Evolutionary conservation across 2,888 invertebrate species (phyloP).

Genomic region (Ochropleura plecta): DNA sequence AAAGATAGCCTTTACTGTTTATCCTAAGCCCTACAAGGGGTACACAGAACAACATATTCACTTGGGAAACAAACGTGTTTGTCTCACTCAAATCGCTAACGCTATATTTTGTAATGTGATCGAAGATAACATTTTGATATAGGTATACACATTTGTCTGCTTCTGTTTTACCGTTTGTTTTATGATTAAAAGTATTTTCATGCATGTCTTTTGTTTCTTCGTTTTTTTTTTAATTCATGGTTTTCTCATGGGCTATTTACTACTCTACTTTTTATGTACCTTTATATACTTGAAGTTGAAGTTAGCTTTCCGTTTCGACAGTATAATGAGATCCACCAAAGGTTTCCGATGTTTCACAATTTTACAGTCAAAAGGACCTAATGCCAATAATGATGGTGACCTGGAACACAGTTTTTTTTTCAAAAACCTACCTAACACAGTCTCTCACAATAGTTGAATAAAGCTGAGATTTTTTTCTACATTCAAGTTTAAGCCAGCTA

Average conservation of each 20-base stretch:
- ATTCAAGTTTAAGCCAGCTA: too few species aligned
- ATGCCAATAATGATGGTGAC: constrained; percentile 37
- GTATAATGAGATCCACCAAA: background rate
- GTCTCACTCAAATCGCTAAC: constrained; percentile 45
- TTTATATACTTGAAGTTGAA: too few species aligned
- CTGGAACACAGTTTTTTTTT: too few species aligned
- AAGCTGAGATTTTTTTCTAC: too few species aligned
- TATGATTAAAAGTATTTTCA: background rate
- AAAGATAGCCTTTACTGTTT: constrained; percentile 57
- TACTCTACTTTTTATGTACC: too few species aligned
- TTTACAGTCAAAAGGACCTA: background rate
- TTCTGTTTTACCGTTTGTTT: background rate
- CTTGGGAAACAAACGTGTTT: constrained; percentile 41
- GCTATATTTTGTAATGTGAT: constrained; percentile 25
- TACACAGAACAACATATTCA: constrained; percentile 57
- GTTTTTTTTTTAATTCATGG: background rate
- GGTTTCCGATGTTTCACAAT: background rate
- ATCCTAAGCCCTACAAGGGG: constrained; percentile 47
- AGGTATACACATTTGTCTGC: background rate
- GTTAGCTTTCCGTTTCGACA: background rate
- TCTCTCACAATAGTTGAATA: too few species aligned
- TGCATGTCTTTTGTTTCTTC: background rate
- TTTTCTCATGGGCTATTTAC: background rate
- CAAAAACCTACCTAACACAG: too few species aligned
- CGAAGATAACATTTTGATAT: constrained; percentile 18